phyloP scores from a whole-genome alignment of 1,140 invertebrate genomes.

The Diuraphis noxia region DNA sequence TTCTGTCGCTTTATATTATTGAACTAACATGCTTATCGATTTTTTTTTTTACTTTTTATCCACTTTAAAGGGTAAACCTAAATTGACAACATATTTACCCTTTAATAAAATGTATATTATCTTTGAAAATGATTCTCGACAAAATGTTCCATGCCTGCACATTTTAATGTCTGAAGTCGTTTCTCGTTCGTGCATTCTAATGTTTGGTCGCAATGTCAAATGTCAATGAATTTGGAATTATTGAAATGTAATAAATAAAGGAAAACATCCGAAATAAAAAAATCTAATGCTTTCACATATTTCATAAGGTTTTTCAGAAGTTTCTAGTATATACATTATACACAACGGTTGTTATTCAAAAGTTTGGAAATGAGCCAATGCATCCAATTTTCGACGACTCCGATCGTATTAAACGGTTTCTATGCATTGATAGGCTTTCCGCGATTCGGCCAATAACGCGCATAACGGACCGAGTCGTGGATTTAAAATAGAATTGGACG shows the following conservation, averaged over 20 bases:
- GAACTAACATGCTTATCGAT: not conserved
- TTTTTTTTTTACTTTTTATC: not conserved
- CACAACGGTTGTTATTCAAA: not conserved
- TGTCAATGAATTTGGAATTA: not conserved
- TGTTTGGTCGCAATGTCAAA: not conserved
- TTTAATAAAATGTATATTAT: not conserved
- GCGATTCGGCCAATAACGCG: slow-evolving; percentile 36
- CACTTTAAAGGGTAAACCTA: not conserved
- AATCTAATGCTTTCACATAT: not conserved
- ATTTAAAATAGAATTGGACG: slow-evolving; percentile 49
- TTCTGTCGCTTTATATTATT: not conserved
- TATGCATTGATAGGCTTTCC: slow-evolving; percentile 24
- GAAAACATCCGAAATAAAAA: not conserved
- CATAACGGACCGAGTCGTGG: not conserved
- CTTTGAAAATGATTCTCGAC: not conserved
- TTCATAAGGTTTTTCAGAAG: not conserved
- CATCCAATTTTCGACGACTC: not conserved
- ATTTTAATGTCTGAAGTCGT: not conserved
- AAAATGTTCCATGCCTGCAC: not conserved
- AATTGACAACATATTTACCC: not conserved
- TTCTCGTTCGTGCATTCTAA: not conserved
- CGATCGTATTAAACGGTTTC: not conserved
- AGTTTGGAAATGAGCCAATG: not conserved
- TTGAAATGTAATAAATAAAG: not conserved
- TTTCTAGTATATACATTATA: too few species aligned